phyloP scores from a whole-genome alignment of 1,140 invertebrate species.

The Episyrphus balteatus region DNA sequence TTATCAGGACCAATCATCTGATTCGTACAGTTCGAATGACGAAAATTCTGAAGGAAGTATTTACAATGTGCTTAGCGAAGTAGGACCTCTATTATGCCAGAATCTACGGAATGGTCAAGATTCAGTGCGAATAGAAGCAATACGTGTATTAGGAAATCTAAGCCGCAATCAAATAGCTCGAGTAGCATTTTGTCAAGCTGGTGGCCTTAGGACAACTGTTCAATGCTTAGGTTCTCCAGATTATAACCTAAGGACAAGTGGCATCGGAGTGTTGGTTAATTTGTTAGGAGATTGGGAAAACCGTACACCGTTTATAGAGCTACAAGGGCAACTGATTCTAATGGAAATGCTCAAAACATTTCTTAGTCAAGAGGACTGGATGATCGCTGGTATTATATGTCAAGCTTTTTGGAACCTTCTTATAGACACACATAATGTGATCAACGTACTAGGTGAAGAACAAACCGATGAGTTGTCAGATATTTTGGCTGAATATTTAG shows the following conservation, averaged over 20 bases:
- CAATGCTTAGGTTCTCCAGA: conserved; percentile 14
- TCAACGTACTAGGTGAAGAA: conserved; percentile 39
- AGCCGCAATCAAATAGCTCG: conserved; percentile 31
- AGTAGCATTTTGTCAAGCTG: conserved; percentile 25
- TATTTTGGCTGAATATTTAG: conserved; percentile 46
- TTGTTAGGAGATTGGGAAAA: conserved; percentile 31
- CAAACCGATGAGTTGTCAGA: conserved; percentile 44
- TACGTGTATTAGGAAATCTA: conserved; percentile 35
- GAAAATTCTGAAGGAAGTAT: conserved; percentile 4
- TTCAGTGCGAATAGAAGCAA: conserved; percentile 27
- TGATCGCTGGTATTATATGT: conserved; percentile 31
- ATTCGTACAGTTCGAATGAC: conserved; percentile 6
- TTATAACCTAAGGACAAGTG: conserved; percentile 30
- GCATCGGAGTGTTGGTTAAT: conserved; percentile 34
- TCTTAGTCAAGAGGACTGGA: conserved; percentile 32
- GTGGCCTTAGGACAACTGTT: conserved; percentile 26
- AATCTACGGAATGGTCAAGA: conserved; percentile 15
- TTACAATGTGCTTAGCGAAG: conserved; percentile 14
- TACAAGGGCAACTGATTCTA: conserved; percentile 24
- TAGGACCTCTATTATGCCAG: conserved; percentile 15
- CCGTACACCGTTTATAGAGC: conserved; percentile 26
- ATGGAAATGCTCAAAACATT: conserved; percentile 20
- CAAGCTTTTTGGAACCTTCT: conserved; percentile 57
- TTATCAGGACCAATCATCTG: conserved; percentile 24
- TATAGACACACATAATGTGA: conserved; percentile 42